Base-by-base conservation (phyloP, 2,113 vertebrate species). In the Vulpes lagopus region DNA sequence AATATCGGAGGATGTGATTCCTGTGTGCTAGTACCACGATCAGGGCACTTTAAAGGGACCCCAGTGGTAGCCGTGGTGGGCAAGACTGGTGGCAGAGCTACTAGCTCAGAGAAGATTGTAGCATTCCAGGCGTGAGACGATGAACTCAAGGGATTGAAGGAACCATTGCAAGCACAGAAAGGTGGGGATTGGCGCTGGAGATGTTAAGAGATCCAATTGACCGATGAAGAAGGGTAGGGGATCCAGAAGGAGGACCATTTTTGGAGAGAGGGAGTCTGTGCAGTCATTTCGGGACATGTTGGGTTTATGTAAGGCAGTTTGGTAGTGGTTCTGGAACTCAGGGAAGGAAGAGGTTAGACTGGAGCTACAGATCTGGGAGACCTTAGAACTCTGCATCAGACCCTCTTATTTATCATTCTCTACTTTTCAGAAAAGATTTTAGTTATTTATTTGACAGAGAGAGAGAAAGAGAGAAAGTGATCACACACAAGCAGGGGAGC, bases 21-120 rank as follows among this genome's bases (percentile, higher is more conserved):
- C 35, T 86, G 20, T 73, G 81, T 89, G 25, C 25, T 96, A 19
- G 76, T 89, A 91, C 57, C 32, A 67, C 32, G 51, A 96, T 83
- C 17, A 79, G 78, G 38, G 30, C 35, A 55, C 86, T 96, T 94
- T 82, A 86, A 92, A 90, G 87, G n/a, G 32, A 59, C 64, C 30
- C 57, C 27, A n/a, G 17, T 73, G 49, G 23, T 12, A 76, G 30
- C 6, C 71, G 59, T 38, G 10, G 1, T 7, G 69, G 23, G 5
- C 20, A 89, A 89, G 60, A 67, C 51, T 57, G 1, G 20, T 55
- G 19, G 12, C 51, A 64, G 67, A 67, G n/a, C 74, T 27, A 53
- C 5, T 15, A 79, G 15, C 49, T 62, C 64, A 64, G 71, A 71
- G 62, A 43, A 20, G 43, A 67, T 60, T 80, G 20, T 59, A 30